Evolutionary conservation across 1,140 invertebrate genomes (phyloP), one percentile per base, ranked within the genome.

Genomic region (Idris sp.): DNA sequence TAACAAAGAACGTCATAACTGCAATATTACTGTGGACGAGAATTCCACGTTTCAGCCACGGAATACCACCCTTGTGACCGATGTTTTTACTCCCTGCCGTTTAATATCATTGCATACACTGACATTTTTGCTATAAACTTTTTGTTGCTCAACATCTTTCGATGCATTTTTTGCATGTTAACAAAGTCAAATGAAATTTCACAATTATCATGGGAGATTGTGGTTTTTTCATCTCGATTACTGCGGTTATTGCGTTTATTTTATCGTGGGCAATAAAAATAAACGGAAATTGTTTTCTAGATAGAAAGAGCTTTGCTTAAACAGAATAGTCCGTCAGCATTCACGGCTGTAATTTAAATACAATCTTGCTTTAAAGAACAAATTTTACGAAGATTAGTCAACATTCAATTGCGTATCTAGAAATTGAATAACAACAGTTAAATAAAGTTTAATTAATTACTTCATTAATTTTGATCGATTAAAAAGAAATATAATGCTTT

Each of bases 1-100:
- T n/a, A n/a, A n/a, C n/a, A 44, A 46, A 58, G 40, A 16, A 44
- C 14, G 35, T 61, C 44, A 61, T 61, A 61, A 61, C 40, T 61
- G 58, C 25, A 26, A 61, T 49, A 61, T 61, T 61, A 61, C 35
- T 26, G n/a, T 22, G 8, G 26, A 49, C 25, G 35, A 31, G 26
- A 46, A 61, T 61, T 14, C 31, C 33, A 33, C 9, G 33, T 43
- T 48, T 26, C 22, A 38, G 22, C 41, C 25, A 48, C 35, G 33
- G 16, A 38, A 38, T n/a, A 16, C 30, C 26, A 41, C 44, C 43
- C 40, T 61, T 61, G 56, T 61, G 35, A 25, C 25, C 25, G 41
- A 14, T 3, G 14, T 11, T 46, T 59, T 43, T 49, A 15, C 31
- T 38, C 2, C 14, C 8, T 30, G 43, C 10, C 22, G 33, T 22